These are phyloP conservation scores for cat (Felis catus) DNA, from an alignment of 2,113 vertebrate genomes.

Conservation along the genomic window DNA sequence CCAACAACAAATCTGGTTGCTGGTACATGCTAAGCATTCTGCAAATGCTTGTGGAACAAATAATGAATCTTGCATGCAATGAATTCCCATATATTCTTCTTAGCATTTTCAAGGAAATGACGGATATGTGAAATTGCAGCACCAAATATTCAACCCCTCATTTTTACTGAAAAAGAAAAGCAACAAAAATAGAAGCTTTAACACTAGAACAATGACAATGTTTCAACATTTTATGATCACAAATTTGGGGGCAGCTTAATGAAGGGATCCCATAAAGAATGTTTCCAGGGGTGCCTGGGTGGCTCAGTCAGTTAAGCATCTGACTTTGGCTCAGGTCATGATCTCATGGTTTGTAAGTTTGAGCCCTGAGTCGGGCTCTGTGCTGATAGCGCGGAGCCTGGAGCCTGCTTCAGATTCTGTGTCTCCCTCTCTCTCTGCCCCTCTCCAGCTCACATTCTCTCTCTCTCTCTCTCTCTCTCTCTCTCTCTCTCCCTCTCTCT, in stretches of 20 bases:
- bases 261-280: neutral
- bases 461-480: too few relatives aligned
- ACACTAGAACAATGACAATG: neutral
- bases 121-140: neutral
- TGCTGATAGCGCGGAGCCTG: too few relatives aligned
- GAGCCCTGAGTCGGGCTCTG: too few relatives aligned
- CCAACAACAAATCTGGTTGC: neutral
- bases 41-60: neutral
- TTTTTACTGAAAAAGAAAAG: neutral
- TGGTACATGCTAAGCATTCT: neutral
- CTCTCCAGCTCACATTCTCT: too few relatives aligned
- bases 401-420: too few relatives aligned
- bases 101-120: neutral
- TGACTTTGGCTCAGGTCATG: too few relatives aligned
- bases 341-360: too few relatives aligned
- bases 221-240: neutral
- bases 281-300: neutral
- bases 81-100: neutral
- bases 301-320: too few relatives aligned
- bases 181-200: neutral
- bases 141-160: neutral
- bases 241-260: neutral
- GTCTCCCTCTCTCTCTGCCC: too few relatives aligned
- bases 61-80: neutral
- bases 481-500: too few relatives aligned